Evolutionary conservation across 2,797 vertebrate species (phyloP).

Genomic region (Falco berigora): DNA sequence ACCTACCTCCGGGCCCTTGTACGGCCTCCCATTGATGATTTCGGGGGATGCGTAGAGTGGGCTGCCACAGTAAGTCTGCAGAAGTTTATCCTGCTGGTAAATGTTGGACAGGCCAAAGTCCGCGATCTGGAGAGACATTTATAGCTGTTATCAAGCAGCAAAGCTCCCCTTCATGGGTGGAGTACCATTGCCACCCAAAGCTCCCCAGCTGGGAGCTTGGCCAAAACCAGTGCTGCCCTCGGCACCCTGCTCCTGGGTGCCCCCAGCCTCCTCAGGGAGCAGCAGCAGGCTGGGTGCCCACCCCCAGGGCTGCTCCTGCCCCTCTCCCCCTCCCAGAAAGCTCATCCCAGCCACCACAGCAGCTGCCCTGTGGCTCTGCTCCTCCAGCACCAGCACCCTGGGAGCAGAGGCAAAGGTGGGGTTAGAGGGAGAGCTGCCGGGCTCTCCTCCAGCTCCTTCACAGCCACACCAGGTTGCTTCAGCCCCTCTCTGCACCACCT

Average conservation of each 20-base stretch:
- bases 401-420: not conserved
- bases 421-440: not conserved
- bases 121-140: constrained; percentile 79
- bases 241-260: not conserved
- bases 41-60: constrained; percentile 95
- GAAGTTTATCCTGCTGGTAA: constrained; percentile 83
- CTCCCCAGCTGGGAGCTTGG: not conserved
- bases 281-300: not conserved
- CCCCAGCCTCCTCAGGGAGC: not conserved
- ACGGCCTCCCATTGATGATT: constrained; percentile 92
- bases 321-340: not conserved
- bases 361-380: not conserved
- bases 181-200: not conserved
- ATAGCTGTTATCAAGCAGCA: not conserved
- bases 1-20: constrained; percentile 85
- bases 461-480: not conserved
- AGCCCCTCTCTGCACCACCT: not conserved
- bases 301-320: not conserved
- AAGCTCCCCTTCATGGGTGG: fast-evolving
- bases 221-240: not conserved
- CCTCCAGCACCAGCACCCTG: fast-evolving
- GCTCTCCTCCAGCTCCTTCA: not conserved
- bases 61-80: constrained; percentile 95
- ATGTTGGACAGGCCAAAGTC: constrained; percentile 96
- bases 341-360: fast-evolving